Base-by-base conservation (phyloP, 2,888 invertebrate genomes). In the Adelognathus sp. region DNA sequence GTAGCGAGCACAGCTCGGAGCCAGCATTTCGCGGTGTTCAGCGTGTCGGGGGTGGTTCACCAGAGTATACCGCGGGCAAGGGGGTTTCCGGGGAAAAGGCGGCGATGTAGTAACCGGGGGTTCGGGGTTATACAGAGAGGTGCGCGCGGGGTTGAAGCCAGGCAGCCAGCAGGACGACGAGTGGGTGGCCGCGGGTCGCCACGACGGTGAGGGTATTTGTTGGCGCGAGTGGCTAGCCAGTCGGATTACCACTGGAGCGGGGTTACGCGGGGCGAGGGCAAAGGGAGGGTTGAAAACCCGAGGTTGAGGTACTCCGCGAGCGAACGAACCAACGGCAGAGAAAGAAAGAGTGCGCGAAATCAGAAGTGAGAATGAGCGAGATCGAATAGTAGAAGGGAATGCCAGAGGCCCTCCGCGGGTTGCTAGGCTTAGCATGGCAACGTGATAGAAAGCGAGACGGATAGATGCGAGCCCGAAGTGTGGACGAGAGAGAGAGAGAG, bases 151-250 rank as follows among this genome's bases (percentile, higher is more conserved):
- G 76, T 82, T 80, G 84, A 75, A 71, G 79, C 71, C 44, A 63
- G 79, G 66, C 66, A 39, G 75, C 67, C 33, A 63, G 74, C 70
- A 83, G 81, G 81, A 85, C 81, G 82, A 73, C 82, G 82, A 84
- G 86, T 81, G 86, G 87, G 87, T 86, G 88, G 76, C 50, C 69
- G 79, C 67, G 77, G 76, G 90, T 85, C n/a, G n/a, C n/a, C 86
- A 52, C 46, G 88, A 88, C 87, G 89, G 87, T 88, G 89, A 88
- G 90, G 89, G 89, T 89, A 90, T 90, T 90, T 90, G 90, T 90
- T 89, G 90, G 91, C 90, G 90, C 89, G 90, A 90, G 90, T 89
- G 90, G 91, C 90, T 90, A 90, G 90, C 90, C 91, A 90, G 90
- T 89, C 90, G 90, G 91, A 91, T 90, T 91, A 91, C 90, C 90